Conservation (phyloP, 2,113 vertebrate species). For the Tyrannus savana region DNA sequence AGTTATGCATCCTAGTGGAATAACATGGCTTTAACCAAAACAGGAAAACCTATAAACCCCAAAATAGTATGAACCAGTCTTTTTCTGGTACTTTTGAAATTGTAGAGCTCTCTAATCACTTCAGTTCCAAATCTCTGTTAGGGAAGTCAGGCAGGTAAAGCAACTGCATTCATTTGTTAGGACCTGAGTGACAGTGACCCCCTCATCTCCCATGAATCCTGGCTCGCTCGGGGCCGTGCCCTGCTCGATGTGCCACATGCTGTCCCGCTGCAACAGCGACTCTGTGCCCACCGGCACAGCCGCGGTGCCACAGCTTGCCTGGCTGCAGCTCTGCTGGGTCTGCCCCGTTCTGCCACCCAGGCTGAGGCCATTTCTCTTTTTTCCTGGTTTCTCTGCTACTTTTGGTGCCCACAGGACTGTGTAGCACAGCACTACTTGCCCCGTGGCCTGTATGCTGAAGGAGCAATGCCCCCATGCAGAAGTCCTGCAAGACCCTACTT, state of each 20-base stretch:
- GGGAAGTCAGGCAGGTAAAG: neutral
- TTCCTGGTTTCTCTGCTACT: neutral
- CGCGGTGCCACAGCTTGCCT: fast-evolving
- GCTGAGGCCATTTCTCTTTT: neutral
- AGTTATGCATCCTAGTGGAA: neutral
- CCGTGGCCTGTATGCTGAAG: neutral
- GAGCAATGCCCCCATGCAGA: neutral
- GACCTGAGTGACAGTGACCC: neutral
- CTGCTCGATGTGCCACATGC: fast-evolving
- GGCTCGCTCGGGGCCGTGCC: neutral
- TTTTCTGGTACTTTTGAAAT: neutral
- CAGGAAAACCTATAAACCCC: neutral
- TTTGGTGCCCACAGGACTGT: neutral
- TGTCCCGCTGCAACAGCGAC: fast-evolving
- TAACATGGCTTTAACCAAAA: neutral
- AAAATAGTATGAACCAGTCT: neutral
- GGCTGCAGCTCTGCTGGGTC: neutral
- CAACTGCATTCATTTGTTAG: neutral
- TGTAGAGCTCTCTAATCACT: neutral
- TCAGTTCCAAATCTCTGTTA: neutral
- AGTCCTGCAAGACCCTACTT: neutral
- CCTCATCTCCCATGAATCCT: fast-evolving
- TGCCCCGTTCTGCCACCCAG: neutral
- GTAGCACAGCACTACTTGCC: neutral
- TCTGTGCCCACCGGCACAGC: fast-evolving